Evolutionary conservation across 2,797 vertebrate genomes (phyloP).

Genomic region (Aulostomus chinensis): DNA sequence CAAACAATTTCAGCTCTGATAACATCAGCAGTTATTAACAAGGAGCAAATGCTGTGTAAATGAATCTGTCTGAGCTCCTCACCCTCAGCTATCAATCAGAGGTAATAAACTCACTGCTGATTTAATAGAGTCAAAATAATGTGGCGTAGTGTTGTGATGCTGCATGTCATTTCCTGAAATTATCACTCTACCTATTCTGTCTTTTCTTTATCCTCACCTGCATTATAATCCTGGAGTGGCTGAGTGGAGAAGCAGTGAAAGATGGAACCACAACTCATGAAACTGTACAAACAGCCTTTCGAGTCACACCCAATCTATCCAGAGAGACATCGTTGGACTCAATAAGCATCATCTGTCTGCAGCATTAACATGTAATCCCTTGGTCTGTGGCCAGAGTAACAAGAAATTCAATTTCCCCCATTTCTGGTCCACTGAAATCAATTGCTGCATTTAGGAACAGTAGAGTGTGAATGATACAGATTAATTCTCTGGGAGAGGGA

Average conservation of each 20-base stretch:
- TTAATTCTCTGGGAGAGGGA: conserved; percentile 52
- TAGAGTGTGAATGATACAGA: conserved; percentile 53
- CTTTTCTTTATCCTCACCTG: too few relatives aligned
- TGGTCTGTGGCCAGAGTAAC: conserved; percentile 41
- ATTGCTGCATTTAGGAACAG: conserved; percentile 51
- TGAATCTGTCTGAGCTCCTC: conserved; percentile 56
- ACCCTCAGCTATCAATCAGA: conserved; percentile 58
- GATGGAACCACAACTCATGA: too few relatives aligned
- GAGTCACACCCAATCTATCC: too few relatives aligned
- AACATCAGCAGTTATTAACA: conserved; percentile 60
- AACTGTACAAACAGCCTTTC: too few relatives aligned
- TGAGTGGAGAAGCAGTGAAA: too few relatives aligned
- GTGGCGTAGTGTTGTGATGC: conserved; percentile 19
- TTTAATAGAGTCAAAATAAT: conserved; percentile 47
- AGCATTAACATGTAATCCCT: conserved; percentile 52
- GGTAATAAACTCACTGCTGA: conserved; percentile 43
- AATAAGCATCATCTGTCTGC: too few relatives aligned
- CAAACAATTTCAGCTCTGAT: conserved; percentile 55
- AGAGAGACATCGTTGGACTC: conserved; percentile 34
- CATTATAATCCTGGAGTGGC: too few relatives aligned
- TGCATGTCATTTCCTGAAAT: conserved; percentile 26
- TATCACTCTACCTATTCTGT: too few relatives aligned
- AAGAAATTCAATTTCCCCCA: conserved; percentile 50
- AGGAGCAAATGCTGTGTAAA: conserved; percentile 55
- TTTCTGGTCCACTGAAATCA: conserved; percentile 61